phyloP scores from a whole-genome alignment of 2,888 invertebrate species.

The Catocala sponsa region DNA sequence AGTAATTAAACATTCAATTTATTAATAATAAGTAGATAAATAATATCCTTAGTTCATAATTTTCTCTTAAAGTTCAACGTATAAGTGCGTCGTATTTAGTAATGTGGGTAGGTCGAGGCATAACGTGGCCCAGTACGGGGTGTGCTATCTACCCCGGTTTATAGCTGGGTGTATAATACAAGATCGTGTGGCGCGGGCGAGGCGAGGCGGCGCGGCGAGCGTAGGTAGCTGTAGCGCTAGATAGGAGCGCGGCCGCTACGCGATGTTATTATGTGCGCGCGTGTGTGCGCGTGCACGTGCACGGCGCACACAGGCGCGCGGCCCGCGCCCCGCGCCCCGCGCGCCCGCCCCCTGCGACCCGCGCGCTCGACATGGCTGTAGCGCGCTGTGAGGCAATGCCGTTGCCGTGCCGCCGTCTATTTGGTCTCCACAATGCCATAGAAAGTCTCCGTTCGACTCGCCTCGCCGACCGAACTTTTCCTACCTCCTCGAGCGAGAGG shows the following conservation, averaged over 20 bases:
- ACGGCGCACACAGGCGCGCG: conserved; percentile 60
- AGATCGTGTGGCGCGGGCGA: conserved; percentile 46
- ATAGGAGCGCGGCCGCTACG: conserved; percentile 79
- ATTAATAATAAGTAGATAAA: too few species aligned
- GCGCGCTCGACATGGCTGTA: conserved; percentile 75
- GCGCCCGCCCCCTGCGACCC: conserved; percentile 53
- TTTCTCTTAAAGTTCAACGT: conserved; percentile 13
- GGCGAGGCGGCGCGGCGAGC: conserved; percentile 44
- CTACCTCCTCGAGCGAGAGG: conserved; percentile 77
- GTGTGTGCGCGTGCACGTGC: conserved; percentile 72
- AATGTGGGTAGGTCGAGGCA: conserved; percentile 59
- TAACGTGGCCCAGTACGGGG: conserved; percentile 68
- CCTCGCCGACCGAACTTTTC: conserved; percentile 84
- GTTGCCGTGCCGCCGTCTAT: conserved; percentile 84
- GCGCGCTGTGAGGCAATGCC: conserved; percentile 85
- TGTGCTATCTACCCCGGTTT: conserved; percentile 77
- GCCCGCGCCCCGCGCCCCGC: conserved; percentile 47
- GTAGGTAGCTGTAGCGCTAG: conserved; percentile 82
- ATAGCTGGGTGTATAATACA: conserved; percentile 75
- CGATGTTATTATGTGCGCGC: conserved; percentile 73
- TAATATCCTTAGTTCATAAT: too few species aligned
- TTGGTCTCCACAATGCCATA: conserved; percentile 86
- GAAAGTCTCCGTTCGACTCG: conserved; percentile 85
- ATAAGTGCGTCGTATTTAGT: conserved; percentile 41
- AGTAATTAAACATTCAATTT: too few species aligned